Base-by-base conservation (phyloP, 2,888 invertebrate species). In the Rhimphoctona megacephalus region DNA sequence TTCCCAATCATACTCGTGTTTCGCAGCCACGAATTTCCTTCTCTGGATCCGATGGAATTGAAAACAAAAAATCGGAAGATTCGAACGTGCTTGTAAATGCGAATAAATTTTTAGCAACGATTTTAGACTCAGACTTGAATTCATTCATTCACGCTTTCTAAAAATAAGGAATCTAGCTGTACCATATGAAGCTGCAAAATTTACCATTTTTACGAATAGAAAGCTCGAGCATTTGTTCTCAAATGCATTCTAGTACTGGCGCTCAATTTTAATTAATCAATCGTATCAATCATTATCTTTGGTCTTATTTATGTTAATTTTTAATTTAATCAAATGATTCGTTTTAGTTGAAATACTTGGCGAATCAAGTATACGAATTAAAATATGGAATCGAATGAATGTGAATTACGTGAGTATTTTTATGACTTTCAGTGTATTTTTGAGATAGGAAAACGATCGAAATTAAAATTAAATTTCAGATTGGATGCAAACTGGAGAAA, bases 81-180 rank as follows among this genome's bases (percentile, higher is more conserved):
- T 33, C n/a, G 49, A 46, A 67, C 19, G 66, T 57, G 73, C 54
- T 66, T 39, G 67, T 67, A 33, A 25, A 36, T 30, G 22, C 5
- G 25, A 11, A 19, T 5, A 11, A 46, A 61, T 61, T 36, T 64
- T 43, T 52, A 66, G 73, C 33, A 39, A 52, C 43, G 43, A 66
- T 36, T 19, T 67, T 57, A 67, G 9, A 69, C 33, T 25, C 67
- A 36, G 36, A 61, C n/a, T 49, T 30, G 36, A 25, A 52, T 17
- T 19, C 74, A 49, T 14, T 25, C 54, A 36, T 64, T 64, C 61
- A 52, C 76, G 61, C 80, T 85, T 80, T 85, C 80, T 76, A 76
- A 70, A 85, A 80, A 61, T 46, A 19, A 70, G 43, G 54, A 52
- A 67, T 25, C 22, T 25, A 11, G 5, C 54, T n/a, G 30, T 17